Conservation (phyloP, 2,888 invertebrate genomes). For the Perizoma flavofasciatum region DNA sequence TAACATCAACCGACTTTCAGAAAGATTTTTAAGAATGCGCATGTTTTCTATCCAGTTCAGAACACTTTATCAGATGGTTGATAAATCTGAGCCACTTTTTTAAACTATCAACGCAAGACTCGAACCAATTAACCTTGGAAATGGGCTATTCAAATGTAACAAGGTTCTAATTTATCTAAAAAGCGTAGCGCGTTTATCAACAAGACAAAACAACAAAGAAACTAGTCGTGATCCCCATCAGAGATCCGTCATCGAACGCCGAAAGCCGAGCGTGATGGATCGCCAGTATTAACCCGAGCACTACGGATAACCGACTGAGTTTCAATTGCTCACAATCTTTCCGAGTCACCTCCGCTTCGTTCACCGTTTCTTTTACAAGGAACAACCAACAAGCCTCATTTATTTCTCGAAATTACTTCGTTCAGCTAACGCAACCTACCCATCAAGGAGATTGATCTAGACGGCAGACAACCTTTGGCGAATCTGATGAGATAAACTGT, state of each 20-base stretch:
- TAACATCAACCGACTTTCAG: conserved; percentile 33
- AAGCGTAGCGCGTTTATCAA: conserved; percentile 69
- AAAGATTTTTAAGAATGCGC: conserved; percentile 18
- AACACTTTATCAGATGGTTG: conserved; percentile 24
- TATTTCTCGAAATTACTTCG: conserved; percentile 50
- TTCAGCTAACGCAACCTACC: conserved; percentile 50
- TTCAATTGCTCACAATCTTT: conserved; percentile 73
- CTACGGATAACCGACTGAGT: conserved; percentile 61
- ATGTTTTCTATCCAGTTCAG: background rate
- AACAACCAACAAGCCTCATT: conserved; percentile 56
- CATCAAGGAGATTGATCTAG: conserved; percentile 49
- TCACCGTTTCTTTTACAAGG: conserved; percentile 59
- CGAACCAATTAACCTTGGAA: conserved; percentile 67
- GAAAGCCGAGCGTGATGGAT: conserved; percentile 71
- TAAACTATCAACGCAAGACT: conserved; percentile 53
- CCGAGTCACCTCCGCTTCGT: conserved; percentile 58
- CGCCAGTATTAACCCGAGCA: conserved; percentile 74
- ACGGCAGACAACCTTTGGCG: conserved; percentile 32
- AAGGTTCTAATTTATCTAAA: conserved; percentile 67
- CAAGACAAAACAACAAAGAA: conserved; percentile 74
- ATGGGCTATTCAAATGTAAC: conserved; percentile 74
- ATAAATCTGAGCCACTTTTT: conserved; percentile 48
- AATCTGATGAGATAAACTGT: conserved; percentile 21
- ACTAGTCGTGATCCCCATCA: conserved; percentile 77
- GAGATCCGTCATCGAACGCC: conserved; percentile 72